Conservation (phyloP, 2,888 invertebrate species). For the Urechis unicinctus region DNA sequence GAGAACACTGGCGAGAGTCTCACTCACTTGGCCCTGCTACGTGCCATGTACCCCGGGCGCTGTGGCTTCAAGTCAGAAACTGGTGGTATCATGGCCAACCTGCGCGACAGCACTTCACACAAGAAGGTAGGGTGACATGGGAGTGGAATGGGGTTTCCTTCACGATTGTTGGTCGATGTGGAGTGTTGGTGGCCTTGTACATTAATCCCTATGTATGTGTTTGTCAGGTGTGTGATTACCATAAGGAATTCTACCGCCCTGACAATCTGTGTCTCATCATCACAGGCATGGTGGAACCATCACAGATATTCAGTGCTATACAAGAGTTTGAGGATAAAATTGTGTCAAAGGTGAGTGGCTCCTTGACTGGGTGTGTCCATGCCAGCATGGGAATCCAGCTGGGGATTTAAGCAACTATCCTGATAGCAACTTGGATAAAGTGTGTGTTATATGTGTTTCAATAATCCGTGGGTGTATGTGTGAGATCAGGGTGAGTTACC, state of each 20-base stretch:
- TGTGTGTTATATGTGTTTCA: too few relatives aligned
- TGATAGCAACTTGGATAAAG: too few relatives aligned
- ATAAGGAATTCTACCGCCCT: conserved; percentile 78
- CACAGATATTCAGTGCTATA: conserved; percentile 69
- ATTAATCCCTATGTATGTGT: not conserved
- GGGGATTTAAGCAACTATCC: too few relatives aligned
- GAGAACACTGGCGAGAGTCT: conserved; percentile 75
- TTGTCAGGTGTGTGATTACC: conserved; percentile 66
- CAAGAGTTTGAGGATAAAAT: conserved; percentile 66
- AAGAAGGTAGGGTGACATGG: conserved; percentile 63
- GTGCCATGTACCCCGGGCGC: conserved; percentile 71
- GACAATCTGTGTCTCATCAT: conserved; percentile 81
- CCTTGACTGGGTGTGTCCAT: too few relatives aligned
- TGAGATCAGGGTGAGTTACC: conserved; percentile 31
- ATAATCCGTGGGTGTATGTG: too few relatives aligned
- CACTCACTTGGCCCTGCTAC: conserved; percentile 61
- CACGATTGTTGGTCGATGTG: not conserved
- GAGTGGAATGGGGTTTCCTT: not conserved
- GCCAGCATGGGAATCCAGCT: too few relatives aligned
- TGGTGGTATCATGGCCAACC: conserved; percentile 77
- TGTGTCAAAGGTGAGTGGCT: conserved; percentile 10
- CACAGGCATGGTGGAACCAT: conserved; percentile 66
- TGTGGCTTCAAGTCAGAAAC: conserved; percentile 80
- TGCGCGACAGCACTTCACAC: conserved; percentile 73
- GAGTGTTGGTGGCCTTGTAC: not conserved